These are phyloP conservation scores for Lycocerus yunnanus DNA, from an alignment of 2,888 invertebrate species.

Conservation along the genomic window DNA sequence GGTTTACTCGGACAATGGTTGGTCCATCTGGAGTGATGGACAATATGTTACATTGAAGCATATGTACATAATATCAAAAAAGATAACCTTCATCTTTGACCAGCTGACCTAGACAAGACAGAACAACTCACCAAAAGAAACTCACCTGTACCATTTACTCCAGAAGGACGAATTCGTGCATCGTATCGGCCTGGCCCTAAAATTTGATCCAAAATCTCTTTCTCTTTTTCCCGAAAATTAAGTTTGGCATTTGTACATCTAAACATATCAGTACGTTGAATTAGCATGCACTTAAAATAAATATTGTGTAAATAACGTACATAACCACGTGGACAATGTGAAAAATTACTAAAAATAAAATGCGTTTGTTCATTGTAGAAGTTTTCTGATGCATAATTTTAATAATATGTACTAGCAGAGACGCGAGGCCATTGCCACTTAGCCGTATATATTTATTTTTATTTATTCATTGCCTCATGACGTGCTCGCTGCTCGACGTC, in stretches of 20 bases:
- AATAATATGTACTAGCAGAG: not conserved
- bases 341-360: constrained; percentile 54
- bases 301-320: constrained; percentile 52
- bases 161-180: constrained; percentile 90
- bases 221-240: constrained; percentile 93
- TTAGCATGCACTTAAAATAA: constrained; percentile 5
- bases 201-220: constrained; percentile 91
- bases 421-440: constrained; percentile 12
- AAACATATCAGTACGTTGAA: constrained; percentile 33
- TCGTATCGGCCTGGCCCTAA: constrained; percentile 90
- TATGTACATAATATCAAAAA: constrained; percentile 49
- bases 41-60: constrained; percentile 51
- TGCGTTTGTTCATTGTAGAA: constrained; percentile 39
- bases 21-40: constrained; percentile 81
- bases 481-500: not conserved
- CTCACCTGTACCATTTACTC: constrained; percentile 93
- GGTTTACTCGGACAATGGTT: constrained; percentile 95
- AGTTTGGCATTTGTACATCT: constrained; percentile 81
- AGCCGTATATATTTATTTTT: constrained; percentile 4
- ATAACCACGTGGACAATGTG: constrained; percentile 56
- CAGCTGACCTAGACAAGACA: constrained; percentile 30
- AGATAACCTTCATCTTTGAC: constrained; percentile 32
- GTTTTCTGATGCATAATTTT: constrained; percentile 5
- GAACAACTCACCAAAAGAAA: constrained; percentile 22
- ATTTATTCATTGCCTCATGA: not conserved